Evolutionary conservation across 2,113 vertebrate species (phyloP).

Genomic region (Sinocyclocheilus rhinocerous): DNA sequence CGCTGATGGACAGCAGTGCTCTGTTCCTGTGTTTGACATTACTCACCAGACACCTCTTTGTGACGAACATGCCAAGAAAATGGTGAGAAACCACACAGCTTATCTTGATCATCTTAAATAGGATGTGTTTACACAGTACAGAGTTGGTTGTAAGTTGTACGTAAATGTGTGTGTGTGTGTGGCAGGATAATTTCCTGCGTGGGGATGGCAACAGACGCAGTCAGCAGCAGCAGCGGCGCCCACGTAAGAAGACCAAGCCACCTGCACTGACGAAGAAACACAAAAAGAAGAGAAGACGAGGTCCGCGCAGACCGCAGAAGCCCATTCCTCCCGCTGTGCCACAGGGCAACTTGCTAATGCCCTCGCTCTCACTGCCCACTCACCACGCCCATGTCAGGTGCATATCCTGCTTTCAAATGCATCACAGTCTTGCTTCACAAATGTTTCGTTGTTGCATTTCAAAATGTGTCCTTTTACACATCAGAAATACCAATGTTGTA

Average conservation of each 20-base stretch:
- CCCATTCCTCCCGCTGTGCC: conserved; percentile 97
- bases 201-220: conserved; percentile 93
- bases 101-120: too few species aligned
- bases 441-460: neutral
- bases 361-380: conserved; percentile 89
- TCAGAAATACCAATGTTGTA: neutral
- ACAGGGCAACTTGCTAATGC: conserved; percentile 98
- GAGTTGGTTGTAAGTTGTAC: neutral
- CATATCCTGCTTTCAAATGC: conserved; percentile 43
- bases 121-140: neutral
- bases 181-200: conserved; percentile 96
- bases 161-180: neutral
- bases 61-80: conserved; percentile 99
- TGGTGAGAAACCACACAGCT: conserved; percentile 75
- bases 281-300: conserved; percentile 96
- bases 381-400: conserved; percentile 87
- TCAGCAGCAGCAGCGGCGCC: conserved; percentile 95
- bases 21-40: conserved; percentile 97
- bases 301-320: conserved; percentile 93
- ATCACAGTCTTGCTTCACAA: neutral
- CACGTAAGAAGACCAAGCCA: conserved; percentile 98
- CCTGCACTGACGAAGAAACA: conserved; percentile 99
- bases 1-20: conserved; percentile 97
- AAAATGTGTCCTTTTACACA: neutral
- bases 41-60: conserved; percentile 98